Base-by-base conservation (phyloP, 1,140 invertebrate species). In the Heliconius hewitsoni region DNA sequence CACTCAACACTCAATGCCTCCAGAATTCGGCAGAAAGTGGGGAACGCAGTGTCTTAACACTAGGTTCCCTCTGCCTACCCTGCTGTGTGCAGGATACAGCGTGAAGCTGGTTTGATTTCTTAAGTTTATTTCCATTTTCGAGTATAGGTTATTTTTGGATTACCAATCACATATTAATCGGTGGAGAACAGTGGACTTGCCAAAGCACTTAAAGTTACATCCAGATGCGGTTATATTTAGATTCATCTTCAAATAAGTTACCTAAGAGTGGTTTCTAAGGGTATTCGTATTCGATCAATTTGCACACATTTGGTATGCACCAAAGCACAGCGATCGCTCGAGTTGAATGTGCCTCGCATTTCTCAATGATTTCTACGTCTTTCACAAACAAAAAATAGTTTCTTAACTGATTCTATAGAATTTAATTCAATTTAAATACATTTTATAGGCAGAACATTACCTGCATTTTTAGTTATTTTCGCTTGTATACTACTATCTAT, bases 271-370 rank as follows among this genome's bases (percentile, higher is more conserved):
- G 78, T 80, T 83, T 84, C 83, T 80, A 83, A 84, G 84, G 84
- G 83, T 86, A 90, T 90, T 90, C 86, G 85, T 90, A 89, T 91
- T 90, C 87, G 86, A 87, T 90, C 87, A 90, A 90, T 90, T 91
- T 90, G 86, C 86, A 86, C 83, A 86, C 86, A 90, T 91, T 82
- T 87, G 85, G 89, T 91, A 91, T 91, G 89, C 88, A 88, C 86
- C 84, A 80, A 84, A 81, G 87, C 85, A 83, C 72, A 81, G 85
- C 80, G 86, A 91, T 90, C 89, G 88, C 86, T 88, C 89, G 85
- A 85, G 83, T 80, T 85, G 82, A 79, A 88, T 90, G 90, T 91
- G 89, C 84, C 71, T 77, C 72, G 89, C 85, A 90, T 90, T 90
- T 84, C 85, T 87, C 85, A 91, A 86, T 83, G 82, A 83, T 83